These are phyloP conservation scores for Stenurella melanura DNA, from an alignment of 2,888 invertebrate species.

Conservation along the genomic window DNA sequence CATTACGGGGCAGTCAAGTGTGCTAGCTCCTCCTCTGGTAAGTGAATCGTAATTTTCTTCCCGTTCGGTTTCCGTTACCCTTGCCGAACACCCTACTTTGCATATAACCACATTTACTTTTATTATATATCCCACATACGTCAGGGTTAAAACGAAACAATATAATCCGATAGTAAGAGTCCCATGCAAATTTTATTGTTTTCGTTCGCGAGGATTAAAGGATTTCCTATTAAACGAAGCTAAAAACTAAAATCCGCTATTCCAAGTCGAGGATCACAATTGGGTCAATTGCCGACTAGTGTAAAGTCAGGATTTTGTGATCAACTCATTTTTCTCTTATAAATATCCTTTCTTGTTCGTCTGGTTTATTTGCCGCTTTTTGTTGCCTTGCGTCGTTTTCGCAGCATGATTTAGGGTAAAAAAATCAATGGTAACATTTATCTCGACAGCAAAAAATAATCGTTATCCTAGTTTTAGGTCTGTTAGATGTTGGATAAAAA, in stretches of 20 bases:
- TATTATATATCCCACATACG: not conserved
- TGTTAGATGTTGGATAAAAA: not conserved
- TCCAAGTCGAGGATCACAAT: not conserved
- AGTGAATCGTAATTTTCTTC: not conserved
- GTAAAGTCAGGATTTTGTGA: constrained; percentile 1
- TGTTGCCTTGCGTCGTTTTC: not conserved
- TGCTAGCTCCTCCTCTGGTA: not conserved
- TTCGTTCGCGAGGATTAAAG: constrained; percentile 11
- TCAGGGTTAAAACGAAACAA: constrained; percentile 1
- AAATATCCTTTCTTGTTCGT: constrained; percentile 6
- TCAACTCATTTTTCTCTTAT: constrained; percentile 18
- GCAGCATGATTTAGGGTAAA: not conserved
- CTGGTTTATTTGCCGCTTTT: constrained; percentile 1
- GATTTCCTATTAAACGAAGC: constrained; percentile 2
- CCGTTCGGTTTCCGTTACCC: not conserved
- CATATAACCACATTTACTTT: not conserved
- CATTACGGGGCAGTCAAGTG: too few species aligned
- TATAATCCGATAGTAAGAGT: constrained; percentile 12
- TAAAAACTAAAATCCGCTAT: not conserved
- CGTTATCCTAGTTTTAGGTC: not conserved
- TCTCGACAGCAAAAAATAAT: not conserved
- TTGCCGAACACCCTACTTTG: too few species aligned
- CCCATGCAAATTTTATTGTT: constrained; percentile 24
- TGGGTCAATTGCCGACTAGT: constrained; percentile 12
- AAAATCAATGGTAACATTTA: not conserved